These are phyloP conservation scores for Erannis defoliaria DNA, from an alignment of 2,888 invertebrate genomes.

Conservation along the genomic window DNA sequence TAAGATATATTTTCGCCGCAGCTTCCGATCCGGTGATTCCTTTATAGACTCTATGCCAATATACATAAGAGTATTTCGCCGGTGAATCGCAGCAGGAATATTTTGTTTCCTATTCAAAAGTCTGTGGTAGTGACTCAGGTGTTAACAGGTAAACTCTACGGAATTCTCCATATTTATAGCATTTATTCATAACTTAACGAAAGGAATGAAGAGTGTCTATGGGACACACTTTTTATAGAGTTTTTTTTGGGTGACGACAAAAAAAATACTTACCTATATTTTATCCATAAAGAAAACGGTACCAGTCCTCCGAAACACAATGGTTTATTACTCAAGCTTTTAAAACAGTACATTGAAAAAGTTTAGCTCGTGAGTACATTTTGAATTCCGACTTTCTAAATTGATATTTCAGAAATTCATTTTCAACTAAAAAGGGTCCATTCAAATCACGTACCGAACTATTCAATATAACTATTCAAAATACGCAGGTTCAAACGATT, in stretches of 20 bases:
- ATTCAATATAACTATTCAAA: slow-evolving; percentile 38
- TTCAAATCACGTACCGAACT: slow-evolving; percentile 18
- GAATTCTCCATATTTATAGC: slow-evolving; percentile 34
- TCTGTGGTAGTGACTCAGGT: slow-evolving; percentile 54
- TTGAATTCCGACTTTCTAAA: not conserved
- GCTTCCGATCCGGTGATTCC: slow-evolving; percentile 56
- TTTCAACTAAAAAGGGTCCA: slow-evolving; percentile 6
- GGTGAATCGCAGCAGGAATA: slow-evolving; percentile 43
- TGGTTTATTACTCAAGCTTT: not conserved
- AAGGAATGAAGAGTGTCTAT: slow-evolving; percentile 37
- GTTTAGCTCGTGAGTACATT: not conserved
- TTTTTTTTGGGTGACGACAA: slow-evolving; percentile 6
- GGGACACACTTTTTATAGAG: slow-evolving; percentile 9
- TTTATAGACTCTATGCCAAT: slow-evolving; percentile 62
- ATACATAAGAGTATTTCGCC: slow-evolving; percentile 51
- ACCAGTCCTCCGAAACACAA: not conserved
- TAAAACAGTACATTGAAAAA: not conserved
- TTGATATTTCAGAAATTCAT: slow-evolving; percentile 10
- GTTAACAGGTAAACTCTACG: slow-evolving; percentile 37
- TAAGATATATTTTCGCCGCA: slow-evolving; percentile 68
- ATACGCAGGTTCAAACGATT: slow-evolving; percentile 39
- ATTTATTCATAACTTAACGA: slow-evolving; percentile 43
- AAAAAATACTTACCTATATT: not conserved
- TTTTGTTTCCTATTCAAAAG: slow-evolving; percentile 53
- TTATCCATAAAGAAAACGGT: not conserved